phyloP scores from a whole-genome alignment of 2,888 invertebrate genomes.

The Pantelozetes paolii region DNA sequence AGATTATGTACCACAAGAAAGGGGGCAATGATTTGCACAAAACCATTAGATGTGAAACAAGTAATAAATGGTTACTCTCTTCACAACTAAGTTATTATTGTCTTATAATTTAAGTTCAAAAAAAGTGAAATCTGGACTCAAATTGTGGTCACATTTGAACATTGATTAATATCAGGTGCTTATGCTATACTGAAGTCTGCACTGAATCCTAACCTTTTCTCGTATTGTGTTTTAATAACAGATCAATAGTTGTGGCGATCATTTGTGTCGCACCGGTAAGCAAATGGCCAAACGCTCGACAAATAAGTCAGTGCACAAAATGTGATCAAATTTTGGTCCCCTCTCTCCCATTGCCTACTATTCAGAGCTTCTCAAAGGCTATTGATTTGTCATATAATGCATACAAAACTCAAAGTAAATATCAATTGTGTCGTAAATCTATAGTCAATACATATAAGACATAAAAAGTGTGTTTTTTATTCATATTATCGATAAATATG shows the following conservation, averaged over 20 bases:
- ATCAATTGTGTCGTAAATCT: background rate
- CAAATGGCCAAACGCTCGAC: background rate
- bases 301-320: background rate
- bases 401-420: background rate
- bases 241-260: background rate
- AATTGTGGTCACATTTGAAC: no score
- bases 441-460: background rate
- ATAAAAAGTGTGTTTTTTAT: background rate
- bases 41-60: no score
- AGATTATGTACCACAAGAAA: slow-evolving; percentile 29
- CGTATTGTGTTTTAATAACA: background rate
- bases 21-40: background rate
- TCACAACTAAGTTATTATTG: no score
- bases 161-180: no score
- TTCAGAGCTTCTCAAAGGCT: no score
- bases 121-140: no score
- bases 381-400: background rate
- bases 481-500: background rate
- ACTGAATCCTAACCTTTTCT: no score
- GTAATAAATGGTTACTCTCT: no score
- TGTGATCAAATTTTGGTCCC: background rate
- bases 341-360: no score
- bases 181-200: background rate
- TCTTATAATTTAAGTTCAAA: no score
- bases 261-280: background rate